Conservation (phyloP, 2,113 vertebrate species). For the Microtus montanus region DNA sequence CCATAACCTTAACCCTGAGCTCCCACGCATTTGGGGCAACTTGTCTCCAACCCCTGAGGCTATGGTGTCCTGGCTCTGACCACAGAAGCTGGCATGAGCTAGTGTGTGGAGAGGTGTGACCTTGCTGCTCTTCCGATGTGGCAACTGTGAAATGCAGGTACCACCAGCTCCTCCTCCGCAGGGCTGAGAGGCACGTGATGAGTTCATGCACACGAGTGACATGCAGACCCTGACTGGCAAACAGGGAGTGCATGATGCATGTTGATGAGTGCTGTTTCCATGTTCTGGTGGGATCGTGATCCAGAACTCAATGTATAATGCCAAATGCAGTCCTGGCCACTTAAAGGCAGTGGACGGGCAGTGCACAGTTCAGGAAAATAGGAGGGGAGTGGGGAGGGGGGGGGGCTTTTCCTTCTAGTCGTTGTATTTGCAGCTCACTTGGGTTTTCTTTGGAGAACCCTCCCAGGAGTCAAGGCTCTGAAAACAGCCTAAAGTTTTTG, state of each 20-base stretch:
- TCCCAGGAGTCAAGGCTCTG: constrained; percentile 20
- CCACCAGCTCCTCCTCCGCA: neutral
- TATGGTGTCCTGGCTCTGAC: neutral
- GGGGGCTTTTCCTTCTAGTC: neutral
- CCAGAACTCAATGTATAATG: neutral
- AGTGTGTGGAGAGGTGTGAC: neutral
- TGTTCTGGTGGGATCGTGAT: neutral
- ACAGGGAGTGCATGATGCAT: rapidly evolving
- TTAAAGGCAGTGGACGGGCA: neutral
- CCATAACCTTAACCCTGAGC: neutral
- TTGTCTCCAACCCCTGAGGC: neutral
- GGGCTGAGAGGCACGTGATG: neutral
- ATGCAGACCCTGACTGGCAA: neutral
- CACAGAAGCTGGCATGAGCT: neutral
- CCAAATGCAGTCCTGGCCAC: neutral
- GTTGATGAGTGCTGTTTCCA: neutral
- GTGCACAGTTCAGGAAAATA: neutral
- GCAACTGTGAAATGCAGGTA: neutral
- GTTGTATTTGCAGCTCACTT: neutral
- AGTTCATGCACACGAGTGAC: neutral
- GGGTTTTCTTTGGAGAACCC: neutral
- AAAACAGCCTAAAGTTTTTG: neutral
- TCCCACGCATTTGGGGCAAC: neutral
- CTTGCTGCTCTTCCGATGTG: neutral
- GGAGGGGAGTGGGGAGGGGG: neutral